Evolutionary conservation across 2,797 vertebrate genomes (phyloP), one percentile per base, ranked within the genome.

Genomic region (Cottoperca gobio): DNA sequence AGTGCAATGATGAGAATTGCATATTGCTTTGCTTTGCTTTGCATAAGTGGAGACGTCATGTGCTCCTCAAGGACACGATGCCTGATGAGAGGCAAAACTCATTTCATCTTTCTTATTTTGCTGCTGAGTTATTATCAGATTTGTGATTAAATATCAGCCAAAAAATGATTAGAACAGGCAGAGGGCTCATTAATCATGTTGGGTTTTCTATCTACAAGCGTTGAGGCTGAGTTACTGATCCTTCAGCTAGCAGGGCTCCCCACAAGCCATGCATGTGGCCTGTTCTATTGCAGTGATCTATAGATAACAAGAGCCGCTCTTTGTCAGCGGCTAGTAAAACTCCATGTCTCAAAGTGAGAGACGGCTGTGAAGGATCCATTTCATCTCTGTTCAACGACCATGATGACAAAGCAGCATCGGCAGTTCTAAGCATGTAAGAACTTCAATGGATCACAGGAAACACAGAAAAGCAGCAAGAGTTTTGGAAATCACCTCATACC

Each of bases 101-200:
- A 92, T 93, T 93, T 90, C 86, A 79, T 90, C 87, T 86, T 77
- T 90, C 74, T 83, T 86, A 80, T 93, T 91, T 90, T 79, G 84
- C 89, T 84, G 85, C 80, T 75, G 88, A 91, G 86, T 91, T 91
- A 91, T 89, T 87, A 93, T 92, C 91, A 88, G 88, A 92, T 90
- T 85, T 89, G 81, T 92, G 91, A 94, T 94, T 92, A 92, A 91
- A 93, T 91, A 88, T 87, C 70, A 68, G 81, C 78, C 84, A 82
- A 85, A 89, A 90, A 91, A 90, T 87, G 88, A 94, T 94, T 91
- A 91, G 84, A 92, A 92, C 91, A 90, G 82, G 84, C 90, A 90
- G 88, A 84, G 58, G 85, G 76, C 84, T 91, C 91, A 90, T 94
- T 93, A 89, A 93, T 93, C 92, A 93, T 79, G 23, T 61, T 66